Conservation (phyloP, 2,888 invertebrate species). For the Hirtodrosophila confusa region DNA sequence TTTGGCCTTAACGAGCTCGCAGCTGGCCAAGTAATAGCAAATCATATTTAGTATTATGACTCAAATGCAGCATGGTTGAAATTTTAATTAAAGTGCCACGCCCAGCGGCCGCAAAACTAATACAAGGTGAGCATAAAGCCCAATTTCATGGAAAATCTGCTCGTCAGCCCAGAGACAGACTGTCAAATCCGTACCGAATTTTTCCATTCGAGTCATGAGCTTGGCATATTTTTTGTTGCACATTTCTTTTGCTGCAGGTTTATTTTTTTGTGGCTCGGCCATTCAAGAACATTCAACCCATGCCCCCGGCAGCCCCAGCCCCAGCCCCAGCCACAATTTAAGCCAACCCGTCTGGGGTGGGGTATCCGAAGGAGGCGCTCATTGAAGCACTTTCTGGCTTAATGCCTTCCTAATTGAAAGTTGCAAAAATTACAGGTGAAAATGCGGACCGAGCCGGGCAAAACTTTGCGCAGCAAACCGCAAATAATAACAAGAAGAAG, state of each 20-base stretch:
- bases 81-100: constrained; percentile 73
- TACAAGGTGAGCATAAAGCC: constrained; percentile 32
- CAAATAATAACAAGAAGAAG: constrained; percentile 67
- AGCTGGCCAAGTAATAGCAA: constrained; percentile 26
- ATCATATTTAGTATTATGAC: constrained; percentile 54
- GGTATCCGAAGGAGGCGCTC: not conserved
- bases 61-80: constrained; percentile 53
- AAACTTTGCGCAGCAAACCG: constrained; percentile 56
- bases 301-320: not conserved
- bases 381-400: constrained; percentile 74
- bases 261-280: constrained; percentile 35
- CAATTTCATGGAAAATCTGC: constrained; percentile 35
- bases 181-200: constrained; percentile 43
- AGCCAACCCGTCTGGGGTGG: not conserved
- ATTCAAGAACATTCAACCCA: constrained; percentile 51
- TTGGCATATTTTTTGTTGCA: constrained; percentile 50
- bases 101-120: constrained; percentile 51
- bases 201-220: constrained; percentile 51
- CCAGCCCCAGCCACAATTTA: not conserved
- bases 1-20: not conserved
- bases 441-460: constrained; percentile 29
- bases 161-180: constrained; percentile 14
- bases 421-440: constrained; percentile 62
- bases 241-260: constrained; percentile 35
- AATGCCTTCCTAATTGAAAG: constrained; percentile 79